Evolutionary conservation across 2,888 invertebrate genomes (phyloP), one percentile per base, ranked within the genome.

Genomic region (Lasioglossum figueresi): DNA sequence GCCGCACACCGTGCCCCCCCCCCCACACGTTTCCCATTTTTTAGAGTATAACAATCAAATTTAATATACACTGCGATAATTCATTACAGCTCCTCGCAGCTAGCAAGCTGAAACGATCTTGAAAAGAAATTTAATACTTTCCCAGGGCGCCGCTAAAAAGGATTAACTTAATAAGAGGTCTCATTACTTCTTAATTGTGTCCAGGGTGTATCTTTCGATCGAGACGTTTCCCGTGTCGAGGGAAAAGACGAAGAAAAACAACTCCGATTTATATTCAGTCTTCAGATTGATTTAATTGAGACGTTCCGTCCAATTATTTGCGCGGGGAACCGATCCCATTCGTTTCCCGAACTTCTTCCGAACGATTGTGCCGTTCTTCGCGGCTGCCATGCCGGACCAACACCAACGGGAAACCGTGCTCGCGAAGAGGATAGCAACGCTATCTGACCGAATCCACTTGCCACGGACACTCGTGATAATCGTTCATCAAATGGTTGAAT

Each of bases 1-100:
- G 23, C 19, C 71, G 6, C 37, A 45, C 52, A 2, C 40, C 48
- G 19, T 34, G 27, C 4, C 4, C 66, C 45, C n/a, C 34, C 56
- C 19, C 31, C 1, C 66, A 43, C 45, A 16, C 66, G 48, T 45
- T 63, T 19, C 37, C 66, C 72, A 56, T 31, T n/a, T n/a, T n/a
- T 76, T 79, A 79, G 71, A 52, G 48, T 48, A 43, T 72, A 85
- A 84, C 84, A 79, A 79, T 76, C 85, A 68, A 79, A 84, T 84
- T 84, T 79, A 84, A 85, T 84, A 85, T 72, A 79, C 71, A 76
- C 75, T 56, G 45, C 37, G 79, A 85, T 79, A 79, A 84, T 79
- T 84, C 84, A 40, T 79, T 84, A 68, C 37, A 48, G 52, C 2
- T n/a, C 37, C 23, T 16, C 72, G 76, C 79, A n/a, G 56, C 72